Evolutionary conservation across 2,113 vertebrate species (phyloP), one percentile per base, ranked within the genome.

Genomic region (Hemibagrus wyckioides): DNA sequence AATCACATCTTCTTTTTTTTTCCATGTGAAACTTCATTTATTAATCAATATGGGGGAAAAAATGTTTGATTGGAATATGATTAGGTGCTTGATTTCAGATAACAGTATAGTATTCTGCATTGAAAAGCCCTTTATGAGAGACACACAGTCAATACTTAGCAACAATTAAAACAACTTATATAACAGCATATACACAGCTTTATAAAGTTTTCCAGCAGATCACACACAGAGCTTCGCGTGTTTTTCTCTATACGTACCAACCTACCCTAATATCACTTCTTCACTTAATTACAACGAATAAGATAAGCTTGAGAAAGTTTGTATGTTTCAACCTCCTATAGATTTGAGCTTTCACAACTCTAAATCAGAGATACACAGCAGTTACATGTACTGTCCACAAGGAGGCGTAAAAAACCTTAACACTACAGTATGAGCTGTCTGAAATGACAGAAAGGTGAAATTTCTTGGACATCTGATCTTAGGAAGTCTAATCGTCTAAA

Each of bases 331-430:
- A 44, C 30, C 14, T 17, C 21, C 25, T 50, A n/a, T n/a, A 9
- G 7, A 79, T 79, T 54, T 79, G n/a, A 63, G n/a, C 28, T 54
- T 14, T 44, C 21, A 9, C 19, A 54, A 73, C 63, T 69, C 17
- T 4, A 11, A 28, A 25, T 23, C 25, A 73, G 28, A 71, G 33
- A 85, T 59, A 3, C 15, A 30, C 79, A 77, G 50, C 8, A 63
- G 57, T 85, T 80, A 86, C 80, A 33, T 79, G 54, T 50, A 63
- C 30, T 83, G 80, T 83, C 86, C 86, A 88, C 63, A 52, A 77
- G 84, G 54, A 28, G 81, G 86, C 67, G 61, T 30, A 80, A 83
- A 83, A 63, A 82, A 57, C 23, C 17, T 82, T 85, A 44, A 83
- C 52, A 36, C 80, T 52, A 79, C 36, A 23, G 59, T 44, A 76